phyloP scores from a whole-genome alignment of 2,888 invertebrate species.

The Deilephila elpenor region DNA sequence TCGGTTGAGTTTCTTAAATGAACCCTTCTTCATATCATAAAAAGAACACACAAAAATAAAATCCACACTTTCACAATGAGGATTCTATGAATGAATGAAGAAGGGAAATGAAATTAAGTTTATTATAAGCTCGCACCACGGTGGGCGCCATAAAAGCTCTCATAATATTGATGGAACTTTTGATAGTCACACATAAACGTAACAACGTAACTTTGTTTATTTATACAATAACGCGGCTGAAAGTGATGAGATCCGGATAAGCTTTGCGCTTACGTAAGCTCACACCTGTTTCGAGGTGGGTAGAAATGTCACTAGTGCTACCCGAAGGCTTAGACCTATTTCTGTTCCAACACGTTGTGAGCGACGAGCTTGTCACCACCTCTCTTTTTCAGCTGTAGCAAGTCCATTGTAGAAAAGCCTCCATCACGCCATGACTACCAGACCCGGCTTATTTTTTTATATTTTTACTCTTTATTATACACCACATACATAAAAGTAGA shows the following conservation, averaged over 20 bases:
- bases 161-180: conserved; percentile 59
- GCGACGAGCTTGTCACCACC: too few relatives aligned
- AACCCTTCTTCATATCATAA: conserved; percentile 9
- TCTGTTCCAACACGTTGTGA: too few relatives aligned
- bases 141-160: conserved; percentile 56
- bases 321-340: too few relatives aligned
- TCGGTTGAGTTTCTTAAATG: not conserved
- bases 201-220: conserved; percentile 54
- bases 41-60: conserved; percentile 4
- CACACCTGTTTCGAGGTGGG: too few relatives aligned
- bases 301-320: not conserved
- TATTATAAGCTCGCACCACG: conserved; percentile 49
- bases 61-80: not conserved
- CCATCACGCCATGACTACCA: too few relatives aligned
- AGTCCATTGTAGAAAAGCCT: too few relatives aligned
- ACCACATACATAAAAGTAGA: too few relatives aligned
- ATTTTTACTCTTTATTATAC: too few relatives aligned
- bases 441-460: too few relatives aligned
- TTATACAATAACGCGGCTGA: conserved; percentile 25
- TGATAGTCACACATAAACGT: conserved; percentile 58
- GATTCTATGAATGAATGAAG: conserved; percentile 7
- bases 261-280: not conserved
- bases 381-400: too few relatives aligned
- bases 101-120: conserved; percentile 45
- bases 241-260: conserved; percentile 33